Evolutionary conservation across 2,888 invertebrate genomes (phyloP), one percentile per base, ranked within the genome.

Genomic region (Imbricaverruca yamaguchii): DNA sequence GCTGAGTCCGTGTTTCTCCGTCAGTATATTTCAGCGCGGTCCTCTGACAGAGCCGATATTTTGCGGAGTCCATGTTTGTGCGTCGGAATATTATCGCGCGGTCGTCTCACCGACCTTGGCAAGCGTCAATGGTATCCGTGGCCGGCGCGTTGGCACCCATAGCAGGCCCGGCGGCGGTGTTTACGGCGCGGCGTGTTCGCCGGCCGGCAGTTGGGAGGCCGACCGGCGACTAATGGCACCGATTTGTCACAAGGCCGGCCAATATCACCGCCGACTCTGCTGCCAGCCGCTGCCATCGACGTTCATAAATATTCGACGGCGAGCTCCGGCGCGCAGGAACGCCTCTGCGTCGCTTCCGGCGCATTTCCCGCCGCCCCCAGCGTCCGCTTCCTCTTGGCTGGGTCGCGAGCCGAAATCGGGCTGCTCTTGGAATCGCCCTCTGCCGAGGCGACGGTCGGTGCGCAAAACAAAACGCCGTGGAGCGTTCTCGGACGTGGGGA

Each of bases 181-280:
- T 61, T 61, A 61, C 21, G 61, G 18, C 61, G 18, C 21, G 61
- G 21, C 61, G 18, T 21, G 61, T 8, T 21, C 18, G 61, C 11
- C 61, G 61, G 61, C 8, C 61, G 61, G 61, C 15, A 15, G 61
- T 21, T 15, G 18, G 18, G 61, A 15, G 61, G 21, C 61, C 18
- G 18, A 21, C 15, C 61, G 18, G 13, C 61, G 61, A 21, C 67
- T 67, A 67, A 67, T 67, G 67, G 67, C 67, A 6, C 13, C 25
- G 25, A 67, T 67, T 67, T 67, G 67, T 67, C 67, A 67, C 67
- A 67, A 67, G 25, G 67, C 67, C n/a, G 67, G 25, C 67, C 67
- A 67, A 67, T 67, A 67, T 67, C 67, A 67, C 67, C 67, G 67
- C 67, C 11, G 39, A 39, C 67, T 39, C 39, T 39, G 39, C 39